Evolutionary conservation across 2,113 vertebrate species (phyloP).

Genomic region (Nyctibius bracteatus): DNA sequence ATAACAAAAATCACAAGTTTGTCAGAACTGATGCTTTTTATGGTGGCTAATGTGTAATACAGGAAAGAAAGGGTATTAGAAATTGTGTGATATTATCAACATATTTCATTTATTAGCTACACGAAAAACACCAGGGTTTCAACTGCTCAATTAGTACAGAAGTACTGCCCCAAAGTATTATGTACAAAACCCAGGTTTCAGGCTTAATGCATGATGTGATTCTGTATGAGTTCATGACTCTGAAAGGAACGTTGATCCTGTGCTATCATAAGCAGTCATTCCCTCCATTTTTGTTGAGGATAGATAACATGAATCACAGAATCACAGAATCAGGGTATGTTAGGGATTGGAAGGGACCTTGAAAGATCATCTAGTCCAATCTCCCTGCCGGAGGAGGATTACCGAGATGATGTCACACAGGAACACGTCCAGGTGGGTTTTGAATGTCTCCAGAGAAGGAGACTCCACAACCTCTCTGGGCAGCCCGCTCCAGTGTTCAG

Average conservation of each 20-base stretch:
- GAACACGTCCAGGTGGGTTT: too few relatives aligned
- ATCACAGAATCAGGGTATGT: too few relatives aligned
- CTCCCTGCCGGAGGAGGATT: too few relatives aligned
- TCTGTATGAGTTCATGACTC: background rate
- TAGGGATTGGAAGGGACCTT: too few relatives aligned
- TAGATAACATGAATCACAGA: background rate
- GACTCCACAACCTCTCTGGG: too few relatives aligned
- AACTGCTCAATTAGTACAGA: background rate
- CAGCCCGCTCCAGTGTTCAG: too few relatives aligned
- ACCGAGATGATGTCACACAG: too few relatives aligned
- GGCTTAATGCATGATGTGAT: too few relatives aligned
- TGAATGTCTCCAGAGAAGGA: too few relatives aligned
- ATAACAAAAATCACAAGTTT: background rate
- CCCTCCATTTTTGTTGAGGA: background rate
- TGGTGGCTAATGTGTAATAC: accelerated
- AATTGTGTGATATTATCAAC: background rate
- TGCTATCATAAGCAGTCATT: background rate
- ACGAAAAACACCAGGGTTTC: background rate
- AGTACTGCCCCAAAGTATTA: background rate
- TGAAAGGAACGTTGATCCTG: background rate
- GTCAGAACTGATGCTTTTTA: background rate
- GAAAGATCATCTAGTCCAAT: too few relatives aligned
- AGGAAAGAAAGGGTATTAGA: background rate
- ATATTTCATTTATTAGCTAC: background rate
- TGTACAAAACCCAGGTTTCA: background rate